Evolutionary conservation across 2,113 vertebrate species (phyloP), one percentile per base, ranked within the genome.

Genomic region (Anguilla japonica): DNA sequence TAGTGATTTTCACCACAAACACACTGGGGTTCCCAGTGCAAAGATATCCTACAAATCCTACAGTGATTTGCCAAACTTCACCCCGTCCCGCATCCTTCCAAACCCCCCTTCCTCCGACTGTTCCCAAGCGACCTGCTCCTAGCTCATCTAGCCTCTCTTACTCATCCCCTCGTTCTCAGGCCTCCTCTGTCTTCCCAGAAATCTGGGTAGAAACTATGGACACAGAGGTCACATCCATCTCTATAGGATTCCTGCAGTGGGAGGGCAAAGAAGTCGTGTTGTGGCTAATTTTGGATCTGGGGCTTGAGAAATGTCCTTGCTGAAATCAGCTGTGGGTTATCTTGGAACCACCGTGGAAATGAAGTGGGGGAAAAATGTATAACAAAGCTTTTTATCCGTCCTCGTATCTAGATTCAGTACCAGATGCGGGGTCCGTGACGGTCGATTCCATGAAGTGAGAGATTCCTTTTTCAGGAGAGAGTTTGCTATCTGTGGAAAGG

Each of bases 201-300:
- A 89, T 75, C 50, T 26, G 85, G 88, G 75, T 83, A 88, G 88
- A 90, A 88, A 85, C 60, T 85, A 81, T 88, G 90, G 86, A 89
- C 87, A 85, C 85, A 90, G 88, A 91, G 88, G 83, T 89, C 89
- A 84, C 81, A 84, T 26, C 16, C 43, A 53, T 83, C 88, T 83
- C 22, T 41, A 67, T 84, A 57, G 84, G 40, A 46, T 7, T 0
- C 43, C 0, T 89, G 81, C 60, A 22, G 80, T n/a, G 82, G 8
- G 60, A 0, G 71, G 63, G 86, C 85, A 53, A 75, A 75, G 5
- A 13, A 6, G 63, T 88, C 26, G 88, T 89, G 81, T 87, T 85
- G 88, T 15, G 50, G 60, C 89, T 92, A 83, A 91, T 87, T 92
- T 91, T 88, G 75, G 87, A 90, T 9, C 1, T 87, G 75, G 84